Evolutionary conservation across 2,113 vertebrate genomes (phyloP).

Genomic region (Bos taurus): ARS-UCD2.0 NC_037328.1:152874501-152875000

Average conservation of each 20-base stretch:
- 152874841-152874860: background rate
- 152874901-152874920: background rate
- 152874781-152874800: background rate
- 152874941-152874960: background rate
- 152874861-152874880: background rate
- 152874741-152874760: background rate
- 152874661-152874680: background rate
- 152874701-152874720: background rate
- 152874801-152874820: background rate
- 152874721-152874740: background rate
- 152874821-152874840: background rate
- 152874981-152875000: background rate
- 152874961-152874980: background rate
- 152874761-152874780: background rate
- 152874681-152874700: background rate
- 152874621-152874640: background rate
- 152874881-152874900: background rate
- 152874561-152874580: background rate
- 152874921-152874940: background rate
- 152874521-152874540: background rate
- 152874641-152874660: background rate
- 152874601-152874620: background rate
- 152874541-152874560: background rate
- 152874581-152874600: background rate
- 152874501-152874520: background rate